These are phyloP conservation scores for Harpalus rufipes DNA, from an alignment of 2,888 invertebrate species.

Conservation along the genomic window DNA sequence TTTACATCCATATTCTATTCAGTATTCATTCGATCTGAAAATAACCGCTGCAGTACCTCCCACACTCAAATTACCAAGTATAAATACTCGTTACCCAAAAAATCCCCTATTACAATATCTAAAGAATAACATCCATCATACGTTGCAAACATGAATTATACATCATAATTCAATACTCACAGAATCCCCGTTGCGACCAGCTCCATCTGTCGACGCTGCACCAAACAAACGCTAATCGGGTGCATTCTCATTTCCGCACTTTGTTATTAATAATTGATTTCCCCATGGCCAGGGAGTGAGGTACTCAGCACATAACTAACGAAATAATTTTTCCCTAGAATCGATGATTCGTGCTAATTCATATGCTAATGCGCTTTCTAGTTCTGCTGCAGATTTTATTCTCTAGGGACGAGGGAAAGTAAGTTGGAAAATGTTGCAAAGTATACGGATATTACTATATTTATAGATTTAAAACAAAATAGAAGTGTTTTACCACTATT, in stretches of 20 bases:
- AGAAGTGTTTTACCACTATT: too few relatives aligned
- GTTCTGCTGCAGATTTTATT: neutral
- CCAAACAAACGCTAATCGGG: slow-evolving; percentile 32
- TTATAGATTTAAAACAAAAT: too few relatives aligned
- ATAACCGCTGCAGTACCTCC: neutral
- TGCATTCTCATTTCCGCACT: slow-evolving; percentile 50
- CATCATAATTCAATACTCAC: slow-evolving; percentile 35
- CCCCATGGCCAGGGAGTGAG: slow-evolving; percentile 20
- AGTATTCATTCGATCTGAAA: neutral
- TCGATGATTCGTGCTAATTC: slow-evolving; percentile 61
- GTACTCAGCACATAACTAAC: slow-evolving; percentile 10
- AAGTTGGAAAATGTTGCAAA: neutral
- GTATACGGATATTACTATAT: neutral
- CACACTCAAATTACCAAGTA: slow-evolving; percentile 15
- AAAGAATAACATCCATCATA: slow-evolving; percentile 39
- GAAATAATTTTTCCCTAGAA: slow-evolving; percentile 54
- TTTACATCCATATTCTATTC: neutral
- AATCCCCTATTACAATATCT: slow-evolving; percentile 19
- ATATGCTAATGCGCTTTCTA: slow-evolving; percentile 44
- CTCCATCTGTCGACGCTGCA: slow-evolving; percentile 40
- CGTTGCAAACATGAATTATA: slow-evolving; percentile 19
- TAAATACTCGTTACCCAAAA: slow-evolving; percentile 21
- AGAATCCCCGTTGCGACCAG: neutral
- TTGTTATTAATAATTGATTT: slow-evolving; percentile 59
- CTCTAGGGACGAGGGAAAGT: slow-evolving; percentile 1